A percentile compares a stretch with the other conserved stretches of the same genome.
These are phyloP conservation scores for Gallinago solitaria DNA, from an alignment of 2,797 vertebrate genomes.

Conservation along the genomic window DNA sequence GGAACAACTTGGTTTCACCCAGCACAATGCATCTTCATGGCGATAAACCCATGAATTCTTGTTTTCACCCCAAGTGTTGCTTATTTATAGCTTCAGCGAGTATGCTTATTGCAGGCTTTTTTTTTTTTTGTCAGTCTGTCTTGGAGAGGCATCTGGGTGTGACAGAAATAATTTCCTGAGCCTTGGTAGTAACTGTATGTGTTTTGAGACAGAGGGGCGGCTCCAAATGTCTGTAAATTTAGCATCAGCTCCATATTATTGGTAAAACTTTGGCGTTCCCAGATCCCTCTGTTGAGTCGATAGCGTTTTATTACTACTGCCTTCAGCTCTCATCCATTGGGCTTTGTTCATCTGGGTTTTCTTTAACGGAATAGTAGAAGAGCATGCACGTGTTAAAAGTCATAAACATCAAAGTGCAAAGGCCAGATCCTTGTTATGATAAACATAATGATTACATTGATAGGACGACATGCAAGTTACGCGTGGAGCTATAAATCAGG, in stretches of 20 bases:
- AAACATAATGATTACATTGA: neutral
- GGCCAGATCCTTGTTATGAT: conserved; percentile 38
- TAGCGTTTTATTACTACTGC: neutral
- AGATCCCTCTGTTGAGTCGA: neutral
- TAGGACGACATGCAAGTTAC: neutral
- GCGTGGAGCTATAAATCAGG: conserved; percentile 44
- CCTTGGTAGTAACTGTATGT: neutral
- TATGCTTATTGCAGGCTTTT: neutral
- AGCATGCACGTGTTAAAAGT: conserved; percentile 25
- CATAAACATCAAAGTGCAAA: conserved; percentile 51
- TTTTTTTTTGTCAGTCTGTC: neutral
- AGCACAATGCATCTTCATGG: neutral
- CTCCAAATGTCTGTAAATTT: neutral
- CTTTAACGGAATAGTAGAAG: neutral
- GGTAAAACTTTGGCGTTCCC: neutral
- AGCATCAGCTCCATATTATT: neutral
- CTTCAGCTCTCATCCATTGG: conserved; percentile 2
- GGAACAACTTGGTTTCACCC: neutral
- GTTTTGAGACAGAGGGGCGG: neutral
- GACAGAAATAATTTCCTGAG: neutral
- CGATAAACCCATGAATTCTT: neutral
- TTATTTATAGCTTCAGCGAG: neutral
- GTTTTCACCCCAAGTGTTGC: neutral
- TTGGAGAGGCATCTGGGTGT: neutral
- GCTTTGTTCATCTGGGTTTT: neutral